These are phyloP conservation scores for Takifugu bimaculatus DNA, from an alignment of 2,113 vertebrate genomes.

Conservation along the genomic window DNA sequence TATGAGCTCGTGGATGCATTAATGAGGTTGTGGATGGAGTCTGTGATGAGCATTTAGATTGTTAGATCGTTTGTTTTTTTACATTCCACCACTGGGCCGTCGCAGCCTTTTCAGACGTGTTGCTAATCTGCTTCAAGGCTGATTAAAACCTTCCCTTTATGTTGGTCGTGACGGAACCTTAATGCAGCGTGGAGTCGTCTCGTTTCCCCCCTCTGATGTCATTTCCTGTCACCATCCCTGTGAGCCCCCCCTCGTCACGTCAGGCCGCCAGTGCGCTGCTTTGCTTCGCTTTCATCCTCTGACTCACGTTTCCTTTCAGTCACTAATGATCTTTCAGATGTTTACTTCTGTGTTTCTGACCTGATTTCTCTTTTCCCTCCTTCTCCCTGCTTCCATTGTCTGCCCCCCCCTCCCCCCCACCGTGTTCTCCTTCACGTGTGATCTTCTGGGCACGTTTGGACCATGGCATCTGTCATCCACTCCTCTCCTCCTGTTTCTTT, in stretches of 20 bases:
- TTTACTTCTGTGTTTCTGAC: constrained; percentile 92
- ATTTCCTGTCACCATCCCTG: constrained; percentile 23
- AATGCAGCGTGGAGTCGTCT: constrained; percentile 7
- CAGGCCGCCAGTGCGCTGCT: constrained; percentile 32
- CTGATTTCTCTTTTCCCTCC: constrained; percentile 87
- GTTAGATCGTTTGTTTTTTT: too few species aligned
- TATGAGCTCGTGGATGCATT: too few species aligned
- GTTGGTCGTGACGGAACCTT: constrained; percentile 1
- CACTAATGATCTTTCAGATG: constrained; percentile 82
- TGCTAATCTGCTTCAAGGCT: constrained; percentile 6
- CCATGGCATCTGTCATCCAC: constrained; percentile 70
- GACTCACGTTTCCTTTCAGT: constrained; percentile 74
- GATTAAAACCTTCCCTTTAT: too few species aligned
- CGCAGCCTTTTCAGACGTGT: neutral
- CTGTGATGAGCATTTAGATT: too few species aligned
- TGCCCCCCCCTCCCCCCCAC: constrained; percentile 57
- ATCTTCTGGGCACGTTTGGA: constrained; percentile 73
- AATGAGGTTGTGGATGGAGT: too few species aligned
- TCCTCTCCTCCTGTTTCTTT: constrained; percentile 37
- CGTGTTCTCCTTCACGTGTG: constrained; percentile 61
- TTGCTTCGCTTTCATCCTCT: constrained; percentile 70
- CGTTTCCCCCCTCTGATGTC: constrained; percentile 12
- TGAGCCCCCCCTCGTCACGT: constrained; percentile 29
- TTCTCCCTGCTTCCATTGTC: constrained; percentile 70
- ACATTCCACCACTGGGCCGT: too few species aligned